These are phyloP conservation scores for Craseonycteris thonglongyai DNA, from an alignment of 2,113 vertebrate genomes.

Conservation along the genomic window DNA sequence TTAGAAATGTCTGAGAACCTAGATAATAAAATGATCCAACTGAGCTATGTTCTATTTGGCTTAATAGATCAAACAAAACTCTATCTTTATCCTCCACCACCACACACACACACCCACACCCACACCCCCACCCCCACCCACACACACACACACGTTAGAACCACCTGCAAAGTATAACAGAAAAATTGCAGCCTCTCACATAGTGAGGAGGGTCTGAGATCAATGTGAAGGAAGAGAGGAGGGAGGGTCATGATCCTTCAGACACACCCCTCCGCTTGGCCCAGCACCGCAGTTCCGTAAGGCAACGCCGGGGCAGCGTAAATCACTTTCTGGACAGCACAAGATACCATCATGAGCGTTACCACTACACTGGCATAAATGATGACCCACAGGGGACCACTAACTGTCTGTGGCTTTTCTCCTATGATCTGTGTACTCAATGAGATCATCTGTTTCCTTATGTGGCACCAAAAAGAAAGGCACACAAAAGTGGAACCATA, in stretches of 20 bases:
- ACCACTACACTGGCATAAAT: not conserved
- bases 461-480: not conserved
- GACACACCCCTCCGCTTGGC: not conserved
- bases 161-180: not conserved
- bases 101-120: not conserved
- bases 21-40: not conserved
- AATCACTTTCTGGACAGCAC: not conserved
- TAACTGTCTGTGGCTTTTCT: slow-evolving; percentile 62
- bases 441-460: slow-evolving; percentile 51
- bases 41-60: not conserved
- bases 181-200: not conserved
- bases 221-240: not conserved
- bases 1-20: not conserved
- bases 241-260: not conserved
- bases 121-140: fast-evolving
- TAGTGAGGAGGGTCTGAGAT: not conserved
- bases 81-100: fast-evolving
- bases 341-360: not conserved
- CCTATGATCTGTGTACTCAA: slow-evolving; percentile 44
- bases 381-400: slow-evolving; percentile 32
- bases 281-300: not conserved
- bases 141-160: not conserved
- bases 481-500: not conserved
- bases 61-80: not conserved
- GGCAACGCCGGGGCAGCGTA: not conserved